These are phyloP conservation scores for Simalia tracyae DNA, from an alignment of 2,797 vertebrate genomes.

Conservation along the genomic window DNA sequence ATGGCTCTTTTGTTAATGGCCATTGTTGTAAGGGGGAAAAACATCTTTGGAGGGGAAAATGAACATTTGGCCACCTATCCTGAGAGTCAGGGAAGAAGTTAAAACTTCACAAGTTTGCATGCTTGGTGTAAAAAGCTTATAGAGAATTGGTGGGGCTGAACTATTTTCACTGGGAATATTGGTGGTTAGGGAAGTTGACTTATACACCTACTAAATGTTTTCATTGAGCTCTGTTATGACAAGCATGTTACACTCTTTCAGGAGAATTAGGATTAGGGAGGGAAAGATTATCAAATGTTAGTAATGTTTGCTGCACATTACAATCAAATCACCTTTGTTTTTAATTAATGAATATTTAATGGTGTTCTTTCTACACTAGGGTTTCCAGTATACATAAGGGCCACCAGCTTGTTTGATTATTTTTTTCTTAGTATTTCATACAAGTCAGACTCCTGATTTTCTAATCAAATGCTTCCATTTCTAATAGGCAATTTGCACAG, in stretches of 20 bases:
- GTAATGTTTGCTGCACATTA: not conserved
- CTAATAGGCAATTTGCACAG: slow-evolving; percentile 93
- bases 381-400: not conserved
- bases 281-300: not conserved
- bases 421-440: not conserved
- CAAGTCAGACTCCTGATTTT: not conserved
- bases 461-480: slow-evolving; percentile 26
- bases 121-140: not conserved
- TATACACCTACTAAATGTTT: not conserved
- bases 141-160: not conserved
- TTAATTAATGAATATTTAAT: not conserved
- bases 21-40: not conserved
- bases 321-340: not conserved
- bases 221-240: not conserved
- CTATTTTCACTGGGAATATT: not conserved
- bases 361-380: not conserved
- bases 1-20: not conserved
- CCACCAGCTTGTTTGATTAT: not conserved
- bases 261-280: too few relatives aligned
- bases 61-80: not conserved
- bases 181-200: not conserved
- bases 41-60: not conserved
- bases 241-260: rapidly evolving
- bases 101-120: not conserved
- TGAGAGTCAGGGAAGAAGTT: not conserved